A percentile compares a stretch with the other conserved stretches of the same genome.
Conservation (phyloP, 2,113 vertebrate genomes). For the Urocolius indicus region DNA sequence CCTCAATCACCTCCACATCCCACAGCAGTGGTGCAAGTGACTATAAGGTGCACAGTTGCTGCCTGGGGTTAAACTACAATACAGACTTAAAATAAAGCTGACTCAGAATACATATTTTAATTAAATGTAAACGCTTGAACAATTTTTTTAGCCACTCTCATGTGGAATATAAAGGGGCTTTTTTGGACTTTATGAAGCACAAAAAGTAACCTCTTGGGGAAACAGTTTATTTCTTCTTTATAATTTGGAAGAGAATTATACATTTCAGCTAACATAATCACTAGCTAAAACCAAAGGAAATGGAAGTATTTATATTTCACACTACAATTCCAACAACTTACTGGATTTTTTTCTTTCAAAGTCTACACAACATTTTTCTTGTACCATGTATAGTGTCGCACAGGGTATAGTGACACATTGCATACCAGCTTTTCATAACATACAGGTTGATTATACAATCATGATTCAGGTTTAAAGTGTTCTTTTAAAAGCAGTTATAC, state of each 20-base stretch:
- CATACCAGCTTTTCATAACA: slow-evolving; percentile 50
- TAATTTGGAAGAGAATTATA: neutral
- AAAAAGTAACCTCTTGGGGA: neutral
- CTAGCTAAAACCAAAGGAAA: neutral
- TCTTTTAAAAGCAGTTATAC: neutral
- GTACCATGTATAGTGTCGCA: neutral
- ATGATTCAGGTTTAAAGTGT: slow-evolving; percentile 15
- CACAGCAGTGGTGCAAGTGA: no score
- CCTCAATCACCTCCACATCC: no score
- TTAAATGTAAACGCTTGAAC: neutral
- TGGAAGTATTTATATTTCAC: neutral
- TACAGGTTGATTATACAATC: slow-evolving; percentile 50
- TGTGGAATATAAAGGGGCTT: neutral
- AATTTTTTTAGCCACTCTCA: neutral
- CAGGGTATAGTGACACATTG: neutral
- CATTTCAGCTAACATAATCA: neutral
- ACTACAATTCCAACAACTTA: neutral
- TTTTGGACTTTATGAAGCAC: neutral
- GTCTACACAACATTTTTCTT: slow-evolving; percentile 9
- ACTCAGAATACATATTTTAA: neutral
- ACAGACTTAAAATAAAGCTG: neutral
- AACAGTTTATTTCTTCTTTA: neutral
- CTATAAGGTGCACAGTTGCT: no score
- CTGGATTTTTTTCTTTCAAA: neutral
- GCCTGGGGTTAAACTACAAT: no score